Evolutionary conservation across 2,797 vertebrate genomes (phyloP).

Genomic region (Chaenodraco wilsoni): DNA sequence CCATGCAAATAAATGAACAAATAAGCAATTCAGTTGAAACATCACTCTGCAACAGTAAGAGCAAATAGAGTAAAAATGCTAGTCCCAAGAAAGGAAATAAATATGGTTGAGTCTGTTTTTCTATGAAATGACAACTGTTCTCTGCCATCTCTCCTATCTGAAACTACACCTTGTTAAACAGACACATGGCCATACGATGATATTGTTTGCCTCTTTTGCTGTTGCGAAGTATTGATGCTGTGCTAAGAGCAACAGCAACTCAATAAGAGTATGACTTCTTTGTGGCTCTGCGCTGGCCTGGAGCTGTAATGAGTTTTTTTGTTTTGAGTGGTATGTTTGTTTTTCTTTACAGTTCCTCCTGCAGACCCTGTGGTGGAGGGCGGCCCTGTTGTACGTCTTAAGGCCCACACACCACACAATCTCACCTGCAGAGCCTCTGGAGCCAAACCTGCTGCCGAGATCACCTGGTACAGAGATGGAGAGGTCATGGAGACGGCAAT

Average conservation of each 20-base stretch:
- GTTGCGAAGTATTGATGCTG: slow-evolving; percentile 53
- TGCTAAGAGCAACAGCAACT: slow-evolving; percentile 53
- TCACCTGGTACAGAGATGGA: slow-evolving; percentile 92
- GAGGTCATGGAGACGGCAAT: slow-evolving; percentile 85
- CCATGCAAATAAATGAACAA: slow-evolving; percentile 86
- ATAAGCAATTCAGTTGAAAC: slow-evolving; percentile 82
- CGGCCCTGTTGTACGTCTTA: slow-evolving; percentile 88
- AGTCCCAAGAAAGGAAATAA: slow-evolving; percentile 76
- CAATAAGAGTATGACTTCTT: slow-evolving; percentile 49
- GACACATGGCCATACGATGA: slow-evolving; percentile 48
- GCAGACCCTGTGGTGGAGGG: slow-evolving; percentile 89
- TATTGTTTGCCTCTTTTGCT: slow-evolving; percentile 50
- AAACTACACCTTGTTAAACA: slow-evolving; percentile 64
- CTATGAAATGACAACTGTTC: slow-evolving; percentile 57
- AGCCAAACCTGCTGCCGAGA: slow-evolving; percentile 90
- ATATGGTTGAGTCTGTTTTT: slow-evolving; percentile 59
- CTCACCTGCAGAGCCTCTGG: slow-evolving; percentile 88
- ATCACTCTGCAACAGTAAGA: slow-evolving; percentile 70
- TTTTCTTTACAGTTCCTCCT: slow-evolving; percentile 86
- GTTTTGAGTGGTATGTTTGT: slow-evolving; percentile 59
- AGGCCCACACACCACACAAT: slow-evolving; percentile 88
- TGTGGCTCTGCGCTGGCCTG: slow-evolving; percentile 37
- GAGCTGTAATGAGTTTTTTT: slow-evolving; percentile 50
- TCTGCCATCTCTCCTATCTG: slow-evolving; percentile 46
- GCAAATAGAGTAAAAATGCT: slow-evolving; percentile 81